phyloP scores from a whole-genome alignment of 1,140 invertebrate genomes.

The Augochlora pura region DNA sequence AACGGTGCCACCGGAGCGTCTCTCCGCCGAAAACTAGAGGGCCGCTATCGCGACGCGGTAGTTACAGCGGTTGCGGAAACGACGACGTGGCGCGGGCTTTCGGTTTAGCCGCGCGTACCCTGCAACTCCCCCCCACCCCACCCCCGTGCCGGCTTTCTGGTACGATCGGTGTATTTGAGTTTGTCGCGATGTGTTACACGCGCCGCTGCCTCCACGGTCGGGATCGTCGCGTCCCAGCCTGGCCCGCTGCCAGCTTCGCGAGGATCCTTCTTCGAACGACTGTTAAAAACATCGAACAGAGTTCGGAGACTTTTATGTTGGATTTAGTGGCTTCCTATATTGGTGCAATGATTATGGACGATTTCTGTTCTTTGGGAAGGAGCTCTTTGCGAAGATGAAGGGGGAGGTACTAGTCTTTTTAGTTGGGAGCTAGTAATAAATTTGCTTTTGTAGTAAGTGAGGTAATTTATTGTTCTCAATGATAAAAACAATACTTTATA shows the following conservation, averaged over 20 bases:
- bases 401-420: no score
- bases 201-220: slow-evolving; percentile 39
- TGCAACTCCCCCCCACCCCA: no score
- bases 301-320: slow-evolving; percentile 56
- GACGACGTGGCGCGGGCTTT: no score
- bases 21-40: slow-evolving; percentile 25
- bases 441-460: no score
- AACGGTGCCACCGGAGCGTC: slow-evolving; percentile 41
- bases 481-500: no score
- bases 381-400: no score
- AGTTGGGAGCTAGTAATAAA: no score
- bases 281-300: slow-evolving; percentile 68
- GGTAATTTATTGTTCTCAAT: no score
- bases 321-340: neutral
- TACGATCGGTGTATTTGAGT: slow-evolving; percentile 65
- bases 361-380: no score
- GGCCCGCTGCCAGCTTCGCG: slow-evolving; percentile 64
- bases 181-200: slow-evolving; percentile 65
- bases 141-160: neutral
- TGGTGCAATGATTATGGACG: neutral
- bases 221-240: slow-evolving; percentile 43
- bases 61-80: slow-evolving; percentile 53
- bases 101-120: slow-evolving; percentile 46
- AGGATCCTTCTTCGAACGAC: slow-evolving; percentile 57
- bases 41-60: slow-evolving; percentile 33